Base-by-base conservation (phyloP, 2,888 invertebrate genomes). In the Asteroscopus sphinx region DNA sequence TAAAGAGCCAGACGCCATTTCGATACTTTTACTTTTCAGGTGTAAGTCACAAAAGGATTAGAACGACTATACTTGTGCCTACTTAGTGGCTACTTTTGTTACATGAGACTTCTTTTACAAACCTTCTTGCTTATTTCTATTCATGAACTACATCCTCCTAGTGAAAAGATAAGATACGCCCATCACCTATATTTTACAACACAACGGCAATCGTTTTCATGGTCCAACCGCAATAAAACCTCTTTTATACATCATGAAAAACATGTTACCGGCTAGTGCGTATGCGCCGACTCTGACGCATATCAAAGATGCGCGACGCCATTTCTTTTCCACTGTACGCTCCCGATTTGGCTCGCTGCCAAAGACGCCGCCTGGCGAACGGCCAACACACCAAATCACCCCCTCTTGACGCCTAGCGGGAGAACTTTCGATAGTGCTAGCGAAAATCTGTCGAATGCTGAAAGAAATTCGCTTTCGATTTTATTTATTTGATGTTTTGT, bases 291-390 rank as follows among this genome's bases (percentile, higher is more conserved):
- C 80, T 87, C 88, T 94, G 93, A 94, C 93, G 93, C 93, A 94
- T 93, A 91, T 91, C 88, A 86, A 89, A 93, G 93, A 92, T 91
- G 92, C 87, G 93, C 93, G 93, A 91, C 92, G 87, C 83, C 85
- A 86, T 91, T 93, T 93, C 89, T 83, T 93, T 92, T 91, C 88
- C 86, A 86, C 87, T 84, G 87, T 81, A 74, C 79, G 87, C 86
- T 87, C 84, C 79, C 83, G 84, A 85, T 85, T 91, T 94, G 93
- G 93, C 92, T 52, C 42, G 54, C 36, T 32, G 91, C 93, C 93
- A 93, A 86, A 86, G 87, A 91, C 90, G 91, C 89, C 88, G 90
- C 82, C 77, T 93, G 93, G 93, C 93, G 76, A 32, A 6, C 32
- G 28, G 91, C 93, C 93, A 93, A 85, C 77, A 71, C 79, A 82